Base-by-base conservation (phyloP, 2,888 invertebrate genomes). In the Diploptera punctata region DNA sequence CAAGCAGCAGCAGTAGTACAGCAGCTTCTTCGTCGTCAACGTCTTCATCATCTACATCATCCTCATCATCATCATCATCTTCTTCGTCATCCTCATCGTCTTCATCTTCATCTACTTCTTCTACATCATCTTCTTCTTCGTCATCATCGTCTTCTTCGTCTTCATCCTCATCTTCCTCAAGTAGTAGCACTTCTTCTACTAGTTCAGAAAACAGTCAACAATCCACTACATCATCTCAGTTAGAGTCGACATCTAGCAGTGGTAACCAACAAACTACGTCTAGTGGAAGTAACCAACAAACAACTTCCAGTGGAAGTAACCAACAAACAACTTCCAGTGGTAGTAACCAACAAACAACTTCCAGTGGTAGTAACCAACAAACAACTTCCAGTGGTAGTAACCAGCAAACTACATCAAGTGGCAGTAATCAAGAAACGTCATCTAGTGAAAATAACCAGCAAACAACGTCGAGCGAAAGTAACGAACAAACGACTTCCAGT, bases 331-430 rank as follows among this genome's bases (percentile, higher is more conserved):
- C 29, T 16, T 38, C 31, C 18, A 44, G 67, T 13, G 52, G 7
- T 7, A 71, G 33, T 21, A 67, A 57, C 31, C 70, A 73, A 54
- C 67, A 73, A 16, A 43, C 71, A 1, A 29, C 68, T 3, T 33
- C 73, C 21, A 47, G 26, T 43, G 62, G 52, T 29, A 70, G 54
- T 44, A 73, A 69, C 24, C 71, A 72, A 44, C 71, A 71, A 19
- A 21, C 72, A 26, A 43, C 68, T 13, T 69, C 62, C 4, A 47
- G 43, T 10, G 43, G 21, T 7, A 70, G 24, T 44, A 70, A 70
- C 9, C 24, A 70, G 13, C 61, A 61, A 43, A 68, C 29, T 18
- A 52, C 52, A 24, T 52, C 52, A 21, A 10, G 33, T 18, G 33
- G 13, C 9, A 65, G 43, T 29, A 31, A 65, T 33, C 65, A 65